Percentiles rank a stretch among this genome's conserved stretches.
Conservation (phyloP, 1,140 invertebrate genomes). For the Lerema accius region DNA sequence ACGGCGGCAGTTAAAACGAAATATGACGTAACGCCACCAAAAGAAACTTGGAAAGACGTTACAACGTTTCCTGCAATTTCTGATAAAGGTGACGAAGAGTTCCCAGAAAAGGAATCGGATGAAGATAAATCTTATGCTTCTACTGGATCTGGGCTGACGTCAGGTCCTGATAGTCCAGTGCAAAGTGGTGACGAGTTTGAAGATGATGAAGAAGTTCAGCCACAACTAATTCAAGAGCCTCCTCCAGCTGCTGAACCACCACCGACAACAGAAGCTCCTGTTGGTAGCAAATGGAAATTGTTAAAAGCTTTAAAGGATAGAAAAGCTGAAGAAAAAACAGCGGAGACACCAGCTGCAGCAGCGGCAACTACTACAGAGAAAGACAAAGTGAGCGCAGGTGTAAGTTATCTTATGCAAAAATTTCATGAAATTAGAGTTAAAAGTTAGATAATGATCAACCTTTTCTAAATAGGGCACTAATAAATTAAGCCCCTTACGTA, state of each 20-base stretch:
- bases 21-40: constrained; percentile 72
- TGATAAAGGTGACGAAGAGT: constrained; percentile 53
- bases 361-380: constrained; percentile 85
- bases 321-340: constrained; percentile 92
- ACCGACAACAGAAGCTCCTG: constrained; percentile 83
- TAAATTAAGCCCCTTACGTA: constrained; percentile 4
- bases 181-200: constrained; percentile 89
- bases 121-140: constrained; percentile 74
- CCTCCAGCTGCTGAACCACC: constrained; percentile 57
- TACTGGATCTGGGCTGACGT: constrained; percentile 91
- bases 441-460: constrained; percentile 69
- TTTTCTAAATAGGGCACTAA: constrained; percentile 32
- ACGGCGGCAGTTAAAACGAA: constrained; percentile 79
- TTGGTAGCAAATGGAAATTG: constrained; percentile 94
- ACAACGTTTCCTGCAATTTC: constrained; percentile 74
- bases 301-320: constrained; percentile 94
- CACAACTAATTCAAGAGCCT: constrained; percentile 83
- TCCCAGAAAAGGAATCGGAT: constrained; percentile 68
- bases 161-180: constrained; percentile 91
- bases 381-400: constrained; percentile 85
- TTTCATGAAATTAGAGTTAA: constrained; percentile 86
- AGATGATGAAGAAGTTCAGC: constrained; percentile 80
- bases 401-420: constrained; percentile 84
- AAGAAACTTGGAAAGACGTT: constrained; percentile 77
- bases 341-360: constrained; percentile 86